These are phyloP conservation scores for Chelonus formosanus DNA, from an alignment of 2,888 invertebrate genomes.

Conservation along the genomic window DNA sequence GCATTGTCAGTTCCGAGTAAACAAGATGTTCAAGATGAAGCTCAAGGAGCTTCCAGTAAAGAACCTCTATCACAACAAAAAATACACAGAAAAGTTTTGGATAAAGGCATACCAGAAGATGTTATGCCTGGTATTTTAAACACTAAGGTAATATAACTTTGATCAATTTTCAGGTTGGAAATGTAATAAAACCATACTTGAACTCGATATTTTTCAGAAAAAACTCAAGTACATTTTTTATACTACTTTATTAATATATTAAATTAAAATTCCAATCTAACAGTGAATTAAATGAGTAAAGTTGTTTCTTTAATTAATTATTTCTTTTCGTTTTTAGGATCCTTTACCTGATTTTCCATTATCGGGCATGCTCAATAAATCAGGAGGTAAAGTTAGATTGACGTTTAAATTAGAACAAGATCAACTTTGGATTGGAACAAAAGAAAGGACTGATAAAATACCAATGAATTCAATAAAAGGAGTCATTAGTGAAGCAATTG, in stretches of 20 bases:
- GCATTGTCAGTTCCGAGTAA: slow-evolving; percentile 80
- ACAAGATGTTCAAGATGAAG: slow-evolving; percentile 73
- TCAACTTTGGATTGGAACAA: slow-evolving; percentile 91
- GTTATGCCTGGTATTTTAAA: slow-evolving; percentile 86
- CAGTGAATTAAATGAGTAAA: too few relatives aligned
- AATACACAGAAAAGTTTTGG: slow-evolving; percentile 85
- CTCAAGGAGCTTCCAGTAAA: slow-evolving; percentile 69
- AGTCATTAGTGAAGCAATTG: slow-evolving; percentile 82
- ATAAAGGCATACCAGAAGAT: slow-evolving; percentile 91
- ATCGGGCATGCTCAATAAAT: slow-evolving; percentile 90
- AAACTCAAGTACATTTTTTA: too few relatives aligned
- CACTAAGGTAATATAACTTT: slow-evolving; percentile 69
- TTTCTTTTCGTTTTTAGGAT: slow-evolving; percentile 68
- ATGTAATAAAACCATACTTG: too few relatives aligned
- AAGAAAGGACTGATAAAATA: slow-evolving; percentile 91
- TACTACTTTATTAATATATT: too few relatives aligned
- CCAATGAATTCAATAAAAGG: slow-evolving; percentile 90
- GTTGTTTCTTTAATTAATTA: too few relatives aligned
- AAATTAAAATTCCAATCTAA: too few relatives aligned
- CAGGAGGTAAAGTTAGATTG: slow-evolving; percentile 87
- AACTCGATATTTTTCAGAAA: too few relatives aligned
- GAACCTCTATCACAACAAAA: slow-evolving; percentile 80
- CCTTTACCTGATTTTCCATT: slow-evolving; percentile 82
- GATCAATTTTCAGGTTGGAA: neutral
- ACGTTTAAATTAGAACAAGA: slow-evolving; percentile 92